Evolutionary conservation across 1,140 invertebrate species (phyloP), one percentile per base, ranked within the genome.

Genomic region (Drosophila mauritiana): DNA sequence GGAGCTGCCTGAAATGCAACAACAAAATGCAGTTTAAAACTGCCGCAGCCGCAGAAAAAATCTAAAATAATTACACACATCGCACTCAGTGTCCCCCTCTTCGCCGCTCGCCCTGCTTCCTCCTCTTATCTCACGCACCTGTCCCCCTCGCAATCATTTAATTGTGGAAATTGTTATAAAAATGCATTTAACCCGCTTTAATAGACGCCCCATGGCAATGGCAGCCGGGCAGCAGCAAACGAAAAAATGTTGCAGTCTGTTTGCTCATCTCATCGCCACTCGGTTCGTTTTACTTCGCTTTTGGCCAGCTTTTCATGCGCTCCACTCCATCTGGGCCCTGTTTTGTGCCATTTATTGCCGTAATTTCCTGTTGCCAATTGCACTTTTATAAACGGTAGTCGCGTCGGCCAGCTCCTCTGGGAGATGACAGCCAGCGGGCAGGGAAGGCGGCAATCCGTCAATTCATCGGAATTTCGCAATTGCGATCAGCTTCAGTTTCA

Each of bases 351-450:
- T 88, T 88, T 88, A 88, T 90, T 84, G 64, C 69, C 8, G 85
- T 84, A 89, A 88, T 88, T 88, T 88, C 84, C 84, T 83, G 83
- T 83, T 65, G 48, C 70, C 83, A 86, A 83, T 88, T 86, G 82
- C 75, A 76, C 37, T 83, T 78, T 88, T 86, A 86, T 86, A 86
- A 86, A 86, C 82, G 82, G 83, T 86, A 86, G 82, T 86, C 79
- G 74, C 64, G 34, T 34, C 46, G 36, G 49, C 31, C 22, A 2
- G 20, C 34, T 40, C 17, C n/a, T 27, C 11, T 4, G 34, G 25
- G 36, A 27, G 36, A 27, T 40, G 58, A 40, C 34, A 37, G 62
- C 34, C 31, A 13, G 31, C 34, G 34, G 63, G 42, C 64, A 39
- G 34, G 36, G 17, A 70, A 70, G 36, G 36, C 36, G 27, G 42